These are phyloP conservation scores for Cynodonichthys magdalenae DNA, from an alignment of 2,797 vertebrate genomes.

Conservation along the genomic window DNA sequence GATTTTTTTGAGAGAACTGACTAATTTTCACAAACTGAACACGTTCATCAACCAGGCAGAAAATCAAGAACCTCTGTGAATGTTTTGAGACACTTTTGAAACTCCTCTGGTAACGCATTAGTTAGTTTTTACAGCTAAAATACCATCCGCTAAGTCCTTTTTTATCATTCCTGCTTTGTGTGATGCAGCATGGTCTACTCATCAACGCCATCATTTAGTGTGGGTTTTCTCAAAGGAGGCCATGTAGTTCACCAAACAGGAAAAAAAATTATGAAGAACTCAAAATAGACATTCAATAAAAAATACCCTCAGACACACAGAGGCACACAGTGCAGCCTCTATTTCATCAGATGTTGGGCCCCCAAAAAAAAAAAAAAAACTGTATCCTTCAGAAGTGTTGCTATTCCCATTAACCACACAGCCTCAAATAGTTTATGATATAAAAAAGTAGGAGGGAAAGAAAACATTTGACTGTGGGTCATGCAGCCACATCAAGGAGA, in stretches of 20 bases:
- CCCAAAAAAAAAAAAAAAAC: conserved; percentile 68
- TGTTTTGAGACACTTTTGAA: no score
- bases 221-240: conserved; percentile 30
- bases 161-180: conserved; percentile 17
- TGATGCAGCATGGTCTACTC: conserved; percentile 20
- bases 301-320: conserved; percentile 37
- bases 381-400: conserved; percentile 69
- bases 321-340: conserved; percentile 58
- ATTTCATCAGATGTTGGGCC: conserved; percentile 47
- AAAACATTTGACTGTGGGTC: conserved; percentile 53
- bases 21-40: background rate
- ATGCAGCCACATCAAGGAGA: conserved; percentile 34
- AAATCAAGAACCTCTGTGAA: no score
- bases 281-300: conserved; percentile 65
- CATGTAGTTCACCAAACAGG: conserved; percentile 38
- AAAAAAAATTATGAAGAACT: conserved; percentile 35
- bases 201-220: conserved; percentile 35
- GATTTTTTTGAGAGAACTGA: no score
- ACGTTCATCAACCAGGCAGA: background rate
- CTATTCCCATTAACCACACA: conserved; percentile 76
- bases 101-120: no score
- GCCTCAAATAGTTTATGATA: conserved; percentile 68
- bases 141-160: background rate
- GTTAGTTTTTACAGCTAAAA: background rate
- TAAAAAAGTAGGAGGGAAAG: conserved; percentile 61